Conservation (phyloP, 2,797 vertebrate species). For the Cirrhinus molitorella region DNA sequence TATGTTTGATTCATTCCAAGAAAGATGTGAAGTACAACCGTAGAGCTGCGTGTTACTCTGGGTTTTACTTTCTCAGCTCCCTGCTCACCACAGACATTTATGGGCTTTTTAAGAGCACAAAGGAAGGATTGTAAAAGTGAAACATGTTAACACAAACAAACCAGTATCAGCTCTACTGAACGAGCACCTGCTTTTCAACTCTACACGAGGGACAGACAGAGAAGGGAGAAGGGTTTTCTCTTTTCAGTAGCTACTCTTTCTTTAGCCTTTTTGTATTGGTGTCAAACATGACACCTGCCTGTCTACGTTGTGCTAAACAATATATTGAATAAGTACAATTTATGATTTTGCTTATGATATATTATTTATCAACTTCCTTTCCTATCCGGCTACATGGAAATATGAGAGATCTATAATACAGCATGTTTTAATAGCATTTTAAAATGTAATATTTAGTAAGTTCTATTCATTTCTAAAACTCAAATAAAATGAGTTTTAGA, state of each 20-base stretch:
- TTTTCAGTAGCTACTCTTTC: constrained; percentile 76
- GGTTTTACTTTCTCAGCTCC: constrained; percentile 29
- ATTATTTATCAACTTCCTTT: background rate
- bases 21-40: background rate
- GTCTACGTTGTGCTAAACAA: constrained; percentile 59
- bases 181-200: constrained; percentile 26
- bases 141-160: constrained; percentile 37
- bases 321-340: constrained; percentile 59
- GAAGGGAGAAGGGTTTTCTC: constrained; percentile 73
- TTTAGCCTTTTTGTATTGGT: constrained; percentile 70
- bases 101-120: constrained; percentile 45
- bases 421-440: no score
- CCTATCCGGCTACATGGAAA: background rate
- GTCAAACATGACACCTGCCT: constrained; percentile 77
- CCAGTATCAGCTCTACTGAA: constrained; percentile 24
- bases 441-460: background rate
- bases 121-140: constrained; percentile 49
- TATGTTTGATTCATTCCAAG: constrained; percentile 22
- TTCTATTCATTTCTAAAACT: background rate
- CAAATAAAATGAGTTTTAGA: no score
- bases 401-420: background rate
- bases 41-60: constrained; percentile 9
- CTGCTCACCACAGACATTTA: constrained; percentile 44
- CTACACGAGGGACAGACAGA: constrained; percentile 60
- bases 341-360: constrained; percentile 15